phyloP scores from a whole-genome alignment of 2,797 vertebrate species.

The Crenichthys baileyi region DNA sequence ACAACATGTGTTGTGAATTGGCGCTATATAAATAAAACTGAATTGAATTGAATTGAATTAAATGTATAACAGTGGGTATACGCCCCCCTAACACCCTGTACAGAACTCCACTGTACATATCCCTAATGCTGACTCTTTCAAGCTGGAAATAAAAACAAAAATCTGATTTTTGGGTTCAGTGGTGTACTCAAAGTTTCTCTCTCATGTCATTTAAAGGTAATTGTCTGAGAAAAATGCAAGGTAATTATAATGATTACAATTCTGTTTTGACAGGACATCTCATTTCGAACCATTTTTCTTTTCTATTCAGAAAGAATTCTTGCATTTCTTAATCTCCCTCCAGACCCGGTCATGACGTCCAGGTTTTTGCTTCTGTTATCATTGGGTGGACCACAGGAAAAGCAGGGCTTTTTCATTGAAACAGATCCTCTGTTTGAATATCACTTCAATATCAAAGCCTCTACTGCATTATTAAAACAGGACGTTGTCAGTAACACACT shows the following conservation, averaged over 20 bases:
- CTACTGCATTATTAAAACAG: slow-evolving; percentile 28
- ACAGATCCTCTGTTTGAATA: slow-evolving; percentile 49
- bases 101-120: background rate
- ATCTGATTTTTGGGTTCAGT: background rate
- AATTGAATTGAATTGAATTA: too few relatives aligned
- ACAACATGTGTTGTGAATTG: too few relatives aligned
- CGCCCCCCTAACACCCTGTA: too few relatives aligned
- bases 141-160: slow-evolving; percentile 16
- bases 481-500: slow-evolving; percentile 40
- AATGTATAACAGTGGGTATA: background rate
- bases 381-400: slow-evolving; percentile 60
- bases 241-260: slow-evolving; percentile 1
- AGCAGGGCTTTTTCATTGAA: slow-evolving; percentile 36
- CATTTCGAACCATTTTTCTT: background rate
- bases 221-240: background rate
- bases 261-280: slow-evolving; percentile 15
- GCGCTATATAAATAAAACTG: too few relatives aligned
- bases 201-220: slow-evolving; percentile 11
- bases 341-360: slow-evolving; percentile 16
- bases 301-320: background rate
- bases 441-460: slow-evolving; percentile 53
- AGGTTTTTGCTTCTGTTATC: slow-evolving; percentile 61
- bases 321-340: background rate
- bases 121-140: background rate
- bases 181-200: slow-evolving; percentile 8